Base-by-base conservation (phyloP, 2,797 vertebrate genomes). In the Girardinus metallicus region DNA sequence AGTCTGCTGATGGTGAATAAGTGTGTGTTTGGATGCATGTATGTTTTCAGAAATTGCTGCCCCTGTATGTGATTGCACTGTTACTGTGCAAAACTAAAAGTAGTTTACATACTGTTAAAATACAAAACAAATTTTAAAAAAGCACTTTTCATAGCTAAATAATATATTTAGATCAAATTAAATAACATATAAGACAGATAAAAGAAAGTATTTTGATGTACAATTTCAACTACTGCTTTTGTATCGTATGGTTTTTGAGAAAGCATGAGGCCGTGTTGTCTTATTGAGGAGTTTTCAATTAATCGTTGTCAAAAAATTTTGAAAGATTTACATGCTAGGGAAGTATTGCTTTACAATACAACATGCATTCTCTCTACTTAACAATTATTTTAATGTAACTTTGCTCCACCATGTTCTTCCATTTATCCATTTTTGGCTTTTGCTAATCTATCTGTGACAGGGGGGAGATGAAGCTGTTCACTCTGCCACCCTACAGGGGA, bases 281-380 rank as follows among this genome's bases (percentile, higher is more conserved):
- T 39, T 11, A 36, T 66, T 66, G 34, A 39, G 9, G 16, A 66
- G 18, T 36, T 66, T 39, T 23, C 11, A 66, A 39, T 23, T 23
- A 11, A 66, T 21, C 34, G 11, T 36, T 34, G 1, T 39, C 18
- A 39, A 21, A 64, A 66, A 16, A 31, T 13, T 15, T 34, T 5
- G 15, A 64, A 34, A 64, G 2, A 43, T 82, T 79, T 57, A 73
- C 55, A 44, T 78, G 46, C 43, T 26, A 41, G 43, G 53, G 16
- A 75, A 44, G 13, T 34, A 76, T 78, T 34, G 4, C n/a, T 72
- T 72, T 47, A 31, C 29, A 34, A 6, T 73, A 21, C 16, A 49
- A 29, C 47, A 29, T 34, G 21, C 34, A n/a, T 41, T 64, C 60
- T 64, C 13, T 36, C 18, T 29, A 21, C 5, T 2, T 6, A 34